Base-by-base conservation (phyloP, 1,140 invertebrate genomes). In the Zaprionus kolodkinae region DNA sequence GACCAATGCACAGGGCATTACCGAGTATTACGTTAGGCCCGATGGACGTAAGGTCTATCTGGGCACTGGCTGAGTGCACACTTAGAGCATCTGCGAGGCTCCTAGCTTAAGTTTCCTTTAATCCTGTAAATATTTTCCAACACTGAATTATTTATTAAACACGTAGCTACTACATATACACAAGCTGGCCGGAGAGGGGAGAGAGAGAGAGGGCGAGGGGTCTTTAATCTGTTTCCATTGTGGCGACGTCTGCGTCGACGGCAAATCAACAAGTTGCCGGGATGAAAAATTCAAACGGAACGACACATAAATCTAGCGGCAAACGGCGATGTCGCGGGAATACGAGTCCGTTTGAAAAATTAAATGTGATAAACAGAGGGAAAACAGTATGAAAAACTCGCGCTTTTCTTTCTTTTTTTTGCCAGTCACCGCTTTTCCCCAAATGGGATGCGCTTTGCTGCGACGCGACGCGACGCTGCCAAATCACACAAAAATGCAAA, bases 1-100 rank as follows among this genome's bases (percentile, higher is more conserved):
- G 6, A 93, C 81, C 30, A 92, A 93, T 75, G 76, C 84, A 9
- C 76, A 92, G 36, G 92, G 92, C 1, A 63, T 90, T 4, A 91
- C 90, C 0, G 92, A 92, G 61, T 92, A 92, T 60, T 92, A 90
- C 11, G 83, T 93, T 17, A 80, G 79, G 7, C 88, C 91, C 9
- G 77, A 91, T 70, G 92, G 92, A 3, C 72, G 80, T 2, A 92
- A 92, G 43, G 78, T 92, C 3, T 92, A 92, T 71, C 65, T 92
- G 12, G 63, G 57, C 10, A 59, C 66, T n/a, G 76, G 71, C 25
- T 85, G 45, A 72, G 4, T 17, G 27, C n/a, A 12, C 50, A 13
- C 36, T 21, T 21, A 6, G 0, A 2, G 21, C 12, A 36, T 50
- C 25, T 17, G 43, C 43, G 43, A 48, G 5, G 10, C 54, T 4